Evolutionary conservation across 1,140 invertebrate genomes (phyloP).

Genomic region (Drepana arcuata): DNA sequence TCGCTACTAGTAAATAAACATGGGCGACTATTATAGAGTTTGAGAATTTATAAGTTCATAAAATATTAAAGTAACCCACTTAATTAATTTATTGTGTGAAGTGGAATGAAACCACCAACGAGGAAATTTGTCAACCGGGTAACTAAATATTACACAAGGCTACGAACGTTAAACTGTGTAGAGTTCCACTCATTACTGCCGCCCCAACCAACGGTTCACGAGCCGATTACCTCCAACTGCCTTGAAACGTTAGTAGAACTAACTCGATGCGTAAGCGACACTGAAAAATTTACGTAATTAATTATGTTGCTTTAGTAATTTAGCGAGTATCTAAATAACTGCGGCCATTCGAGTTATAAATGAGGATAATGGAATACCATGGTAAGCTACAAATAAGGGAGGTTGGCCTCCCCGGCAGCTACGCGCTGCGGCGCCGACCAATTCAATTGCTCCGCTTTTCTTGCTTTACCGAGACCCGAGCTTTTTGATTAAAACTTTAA

Average conservation of each 20-base stretch:
- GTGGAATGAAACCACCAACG: conserved; percentile 13
- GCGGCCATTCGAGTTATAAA: conserved; percentile 6
- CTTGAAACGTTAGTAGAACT: conserved; percentile 5
- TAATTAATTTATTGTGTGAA: conserved; percentile 15
- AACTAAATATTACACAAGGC: conserved; percentile 15
- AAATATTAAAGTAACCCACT: conserved; percentile 8
- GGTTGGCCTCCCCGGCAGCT: conserved; percentile 6
- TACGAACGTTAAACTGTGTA: conserved; percentile 12
- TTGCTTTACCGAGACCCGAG: conserved; percentile 10
- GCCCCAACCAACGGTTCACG: conserved; percentile 10
- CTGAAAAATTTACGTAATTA: conserved; percentile 3
- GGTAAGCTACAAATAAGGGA: conserved; percentile 8
- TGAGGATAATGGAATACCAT: conserved; percentile 6
- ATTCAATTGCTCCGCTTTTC: conserved; percentile 19
- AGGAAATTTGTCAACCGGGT: conserved; percentile 17
- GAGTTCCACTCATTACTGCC: conserved; percentile 13
- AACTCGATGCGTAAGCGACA: conserved; percentile 1
- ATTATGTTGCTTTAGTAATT: too few relatives aligned
- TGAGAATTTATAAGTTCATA: conserved; percentile 3
- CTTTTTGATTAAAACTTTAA: conserved; percentile 21
- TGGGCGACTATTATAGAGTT: too few relatives aligned
- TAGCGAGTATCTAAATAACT: conserved; percentile 3
- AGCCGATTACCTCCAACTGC: too few relatives aligned
- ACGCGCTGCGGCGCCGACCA: conserved; percentile 8
- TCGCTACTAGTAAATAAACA: too few relatives aligned